Base-by-base conservation (phyloP, 2,113 vertebrate genomes). In the Callipepla californica region DNA sequence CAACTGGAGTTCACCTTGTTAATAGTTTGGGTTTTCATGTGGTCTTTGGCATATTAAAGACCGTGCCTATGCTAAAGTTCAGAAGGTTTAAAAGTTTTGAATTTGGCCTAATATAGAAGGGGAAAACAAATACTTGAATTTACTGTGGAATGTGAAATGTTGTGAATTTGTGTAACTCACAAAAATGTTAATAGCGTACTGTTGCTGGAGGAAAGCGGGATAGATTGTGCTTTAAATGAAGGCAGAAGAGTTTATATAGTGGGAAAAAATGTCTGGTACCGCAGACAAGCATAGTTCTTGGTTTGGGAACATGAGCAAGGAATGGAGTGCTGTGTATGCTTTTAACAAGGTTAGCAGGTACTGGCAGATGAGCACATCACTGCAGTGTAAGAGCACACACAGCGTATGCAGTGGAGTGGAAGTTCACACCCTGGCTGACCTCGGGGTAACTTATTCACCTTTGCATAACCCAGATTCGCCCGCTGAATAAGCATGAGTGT, bases 371-470 rank as follows among this genome's bases (percentile, higher is more conserved):
- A 51, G 25, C 69, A 26, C 47, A 10, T 83, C 45, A 22, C 3
- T 75, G 87, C 6, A 3, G 57, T 81, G 74, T 75, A 34, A 59
- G 77, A 90, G 77, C 65, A 25, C 38, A 40, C 0, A 25, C 70
- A 26, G 34, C 0, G 0, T 19, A 57, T 30, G 91, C 91, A 92
- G 28, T 32, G 23, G 50, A 94, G 87, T 89, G 89, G 91, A 94
- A 95, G 92, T 89, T 91, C 74, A 57, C 85, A 91, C 87, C 67
- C 85, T 87, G 92, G 15, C 81, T 96, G 92, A 95, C 93, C 96
- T 89, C 36, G 0, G 87, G n/a, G 63, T 96, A 91, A 82, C 90
- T 94, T 87, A n/a, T 32, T 96, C 90, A 94, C 96, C 84, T 95
- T 76, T 82, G 78, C 63, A 70, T 90, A 94, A 96, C 95, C 93